Base-by-base conservation (phyloP, 2,888 invertebrate genomes). In the Prosapia bicincta region DNA sequence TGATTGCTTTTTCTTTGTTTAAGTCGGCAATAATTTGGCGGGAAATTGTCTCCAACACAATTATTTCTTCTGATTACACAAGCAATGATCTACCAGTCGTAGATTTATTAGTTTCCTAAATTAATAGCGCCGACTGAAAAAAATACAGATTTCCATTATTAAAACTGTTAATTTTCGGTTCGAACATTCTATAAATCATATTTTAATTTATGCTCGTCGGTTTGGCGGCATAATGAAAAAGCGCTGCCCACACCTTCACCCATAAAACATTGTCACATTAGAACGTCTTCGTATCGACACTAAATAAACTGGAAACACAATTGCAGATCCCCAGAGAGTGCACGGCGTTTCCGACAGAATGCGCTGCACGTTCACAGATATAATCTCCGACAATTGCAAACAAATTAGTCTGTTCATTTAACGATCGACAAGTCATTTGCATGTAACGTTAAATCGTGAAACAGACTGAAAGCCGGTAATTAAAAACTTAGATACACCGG, bases 1-100 rank as follows among this genome's bases (percentile, higher is more conserved):
- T 38, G 72, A 66, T 26, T 30, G 72, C 67, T 54, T 54, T 38
- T 54, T 54, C 54, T 54, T 54, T 54, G 54, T 54, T 54, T 54
- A 54, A 54, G 54, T 20, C 20, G 54, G 54, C 7, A 20, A 54
- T 54, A 54, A 54, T 20, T 54, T 54, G 54, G 54, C 54, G 54
- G 54, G 54, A 20, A 54, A 54, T 20, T 54, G 54, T 54, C 20
- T 54, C 54, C 54, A 54, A 54, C 54, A 54, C 54, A 54, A 54
- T 54, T 54, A 54, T 54, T 54, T 54, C 54, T 9, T 20, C 13
- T 54, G 54, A 54, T 54, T 54, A 54, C 54, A 54, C 54, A 54
- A 54, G 54, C 54, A n/a, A 54, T 54, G 54, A 54, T 54, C 54
- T 54, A 54, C 54, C 54, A 54, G 54, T 20, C 3, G 20, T 20